These are phyloP conservation scores for Sycobia sp. DNA, from an alignment of 1,140 invertebrate genomes.

Conservation along the genomic window DNA sequence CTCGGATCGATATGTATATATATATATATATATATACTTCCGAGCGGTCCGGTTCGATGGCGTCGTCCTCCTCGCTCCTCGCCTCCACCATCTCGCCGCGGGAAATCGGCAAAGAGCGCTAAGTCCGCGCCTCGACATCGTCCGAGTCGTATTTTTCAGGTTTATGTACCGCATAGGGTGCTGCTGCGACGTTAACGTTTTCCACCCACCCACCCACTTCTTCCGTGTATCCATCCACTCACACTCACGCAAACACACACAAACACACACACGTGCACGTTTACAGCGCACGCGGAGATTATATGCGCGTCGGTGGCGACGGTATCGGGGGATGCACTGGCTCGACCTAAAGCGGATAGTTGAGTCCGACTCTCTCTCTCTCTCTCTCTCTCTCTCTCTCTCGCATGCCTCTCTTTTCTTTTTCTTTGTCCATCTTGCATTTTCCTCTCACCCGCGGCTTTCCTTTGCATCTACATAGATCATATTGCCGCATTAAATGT, in stretches of 20 bases:
- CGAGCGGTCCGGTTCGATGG: too few relatives aligned
- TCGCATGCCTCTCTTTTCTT: neutral
- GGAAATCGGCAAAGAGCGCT: conserved; percentile 23
- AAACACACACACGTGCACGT: neutral
- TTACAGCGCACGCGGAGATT: neutral
- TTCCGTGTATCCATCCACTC: too few relatives aligned
- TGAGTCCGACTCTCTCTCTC: neutral
- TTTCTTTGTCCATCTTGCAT: neutral
- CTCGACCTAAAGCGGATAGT: neutral
- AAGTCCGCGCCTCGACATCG: conserved; percentile 18
- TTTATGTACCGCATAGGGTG: conserved; percentile 22
- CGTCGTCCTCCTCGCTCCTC: too few relatives aligned
- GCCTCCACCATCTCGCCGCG: neutral
- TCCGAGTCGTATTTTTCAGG: conserved; percentile 30
- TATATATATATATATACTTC: too few relatives aligned
- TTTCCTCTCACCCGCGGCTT: conserved; percentile 5
- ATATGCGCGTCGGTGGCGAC: conserved; percentile 1
- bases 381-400: neutral
- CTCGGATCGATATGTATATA: conserved; percentile 18
- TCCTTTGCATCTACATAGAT: conserved; percentile 16
- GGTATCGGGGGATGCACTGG: neutral
- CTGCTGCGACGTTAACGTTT: conserved; percentile 28
- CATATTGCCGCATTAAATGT: conserved; percentile 25
- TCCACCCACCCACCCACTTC: conserved; percentile 2
- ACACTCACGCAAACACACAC: too few relatives aligned